These are phyloP conservation scores for Stomatorhinus ivindoensis DNA, from an alignment of 2,113 vertebrate species.

Conservation along the genomic window DNA sequence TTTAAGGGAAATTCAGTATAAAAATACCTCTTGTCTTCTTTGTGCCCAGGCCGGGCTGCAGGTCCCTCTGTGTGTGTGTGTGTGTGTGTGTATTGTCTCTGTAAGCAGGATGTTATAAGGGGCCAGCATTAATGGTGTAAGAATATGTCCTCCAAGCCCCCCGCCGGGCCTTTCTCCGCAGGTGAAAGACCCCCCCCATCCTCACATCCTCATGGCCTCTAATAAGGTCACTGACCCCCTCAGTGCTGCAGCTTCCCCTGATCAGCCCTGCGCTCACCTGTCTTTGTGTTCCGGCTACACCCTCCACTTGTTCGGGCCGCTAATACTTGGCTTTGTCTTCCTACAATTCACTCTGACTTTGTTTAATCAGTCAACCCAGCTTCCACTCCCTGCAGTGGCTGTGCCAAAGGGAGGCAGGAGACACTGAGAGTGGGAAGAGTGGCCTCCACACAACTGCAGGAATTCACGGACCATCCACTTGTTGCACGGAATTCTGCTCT, in stretches of 20 bases:
- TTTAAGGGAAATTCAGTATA: not conserved
- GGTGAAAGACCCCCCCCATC: constrained; percentile 70
- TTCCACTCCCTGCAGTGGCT: constrained; percentile 78
- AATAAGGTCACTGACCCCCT: constrained; percentile 82
- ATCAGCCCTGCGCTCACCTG: constrained; percentile 77
- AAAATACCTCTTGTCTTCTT: not conserved
- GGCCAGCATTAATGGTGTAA: constrained; percentile 34
- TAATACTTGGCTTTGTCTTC: constrained; percentile 68
- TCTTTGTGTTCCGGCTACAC: constrained; percentile 74
- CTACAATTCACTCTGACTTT: constrained; percentile 77
- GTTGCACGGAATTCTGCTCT: not conserved
- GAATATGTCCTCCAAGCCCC: constrained; percentile 20
- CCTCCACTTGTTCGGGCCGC: constrained; percentile 61
- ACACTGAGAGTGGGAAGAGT: not conserved
- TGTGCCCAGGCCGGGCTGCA: not conserved
- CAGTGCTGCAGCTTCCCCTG: constrained; percentile 54
- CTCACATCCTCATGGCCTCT: constrained; percentile 64
- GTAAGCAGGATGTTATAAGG: constrained; percentile 16
- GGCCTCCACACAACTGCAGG: not conserved
- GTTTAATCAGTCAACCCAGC: constrained; percentile 86
- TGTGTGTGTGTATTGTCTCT: constrained; percentile 28
- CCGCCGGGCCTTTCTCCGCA: constrained; percentile 54
- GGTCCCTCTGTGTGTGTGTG: constrained; percentile 10
- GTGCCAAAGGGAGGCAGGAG: constrained; percentile 46
- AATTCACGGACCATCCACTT: constrained; percentile 17